Evolutionary conservation across 2,113 vertebrate genomes (phyloP), one percentile per base, ranked within the genome.

Genomic region (Loxodonta africana): DNA sequence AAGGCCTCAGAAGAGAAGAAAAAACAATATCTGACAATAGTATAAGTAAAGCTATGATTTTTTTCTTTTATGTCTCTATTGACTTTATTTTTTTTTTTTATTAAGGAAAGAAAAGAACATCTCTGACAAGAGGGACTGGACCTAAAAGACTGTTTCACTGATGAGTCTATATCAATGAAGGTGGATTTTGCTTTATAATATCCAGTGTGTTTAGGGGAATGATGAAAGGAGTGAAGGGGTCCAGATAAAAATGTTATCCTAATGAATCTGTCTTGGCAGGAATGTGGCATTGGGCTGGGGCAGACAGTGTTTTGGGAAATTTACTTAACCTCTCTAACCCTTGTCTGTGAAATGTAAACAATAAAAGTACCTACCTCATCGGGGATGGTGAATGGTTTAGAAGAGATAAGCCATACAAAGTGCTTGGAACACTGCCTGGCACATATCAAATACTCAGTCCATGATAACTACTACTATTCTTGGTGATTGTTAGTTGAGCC

Each of bases 11-110:
- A 90, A 87, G 69, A 95, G 15, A 44, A 12, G 41, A 76, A 48
- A 73, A 78, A 83, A 86, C 17, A 21, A 33, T n/a, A 51, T 20
- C 15, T 46, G 46, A 90, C 12, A 21, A 90, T 44, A 76, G 37
- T 53, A 8, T 94, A 94, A 90, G 60, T 10, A 76, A 73, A 85
- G 60, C 8, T 33, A 0, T 44, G 81, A n/a, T 15, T 25, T 96
- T 95, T 83, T 82, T 81, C 83, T 93, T 91, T 91, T 37, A 73
- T 94, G 20, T 74, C 44, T 51, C 44, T 76, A 8, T 85, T 81
- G 76, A n/a, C 77, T 96, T 96, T 78, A 71, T 69, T 81, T 97
- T 88, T 95, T 23, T 87, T 25, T 11, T 74, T 8, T 33, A 26
- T 89, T 90, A 89, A 41, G 65, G 41, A 91, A 89, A 69, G 90